These are phyloP conservation scores for Saturnia japonica DNA, from an alignment of 2,888 invertebrate genomes.

Conservation along the genomic window DNA sequence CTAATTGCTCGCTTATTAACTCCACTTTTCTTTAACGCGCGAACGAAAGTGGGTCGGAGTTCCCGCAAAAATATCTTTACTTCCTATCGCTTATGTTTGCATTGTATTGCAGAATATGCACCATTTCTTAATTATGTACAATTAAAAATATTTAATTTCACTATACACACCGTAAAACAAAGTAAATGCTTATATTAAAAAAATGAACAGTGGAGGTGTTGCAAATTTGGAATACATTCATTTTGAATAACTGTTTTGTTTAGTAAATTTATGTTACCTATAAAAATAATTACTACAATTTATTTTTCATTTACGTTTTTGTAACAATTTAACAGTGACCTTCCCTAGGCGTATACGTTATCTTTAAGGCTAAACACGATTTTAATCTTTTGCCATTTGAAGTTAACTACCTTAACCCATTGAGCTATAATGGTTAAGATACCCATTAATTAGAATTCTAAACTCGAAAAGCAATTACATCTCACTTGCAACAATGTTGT, in stretches of 20 bases:
- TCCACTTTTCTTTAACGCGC: constrained; percentile 19
- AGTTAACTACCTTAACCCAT: too few species aligned
- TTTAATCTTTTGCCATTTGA: too few species aligned
- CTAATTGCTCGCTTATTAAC: constrained; percentile 20
- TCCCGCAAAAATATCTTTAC: constrained; percentile 13
- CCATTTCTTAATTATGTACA: neutral
- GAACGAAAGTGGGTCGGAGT: constrained; percentile 15
- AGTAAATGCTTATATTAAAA: too few species aligned
- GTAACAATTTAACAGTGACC: neutral
- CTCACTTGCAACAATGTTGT: too few species aligned
- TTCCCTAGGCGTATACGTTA: neutral
- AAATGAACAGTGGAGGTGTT: too few species aligned
- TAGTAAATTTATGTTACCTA: neutral
- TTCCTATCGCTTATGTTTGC: neutral
- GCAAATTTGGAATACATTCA: too few species aligned
- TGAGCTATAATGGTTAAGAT: too few species aligned
- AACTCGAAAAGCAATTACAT: too few species aligned
- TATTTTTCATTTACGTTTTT: neutral
- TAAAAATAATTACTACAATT: neutral
- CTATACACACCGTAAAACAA: neutral
- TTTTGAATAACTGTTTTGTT: too few species aligned
- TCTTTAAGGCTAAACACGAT: neutral
- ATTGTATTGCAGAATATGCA: neutral
- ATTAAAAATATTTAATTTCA: neutral
- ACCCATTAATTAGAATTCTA: too few species aligned